Evolutionary conservation across 2,888 invertebrate genomes (phyloP).

Genomic region (Anoncus sp.): DNA sequence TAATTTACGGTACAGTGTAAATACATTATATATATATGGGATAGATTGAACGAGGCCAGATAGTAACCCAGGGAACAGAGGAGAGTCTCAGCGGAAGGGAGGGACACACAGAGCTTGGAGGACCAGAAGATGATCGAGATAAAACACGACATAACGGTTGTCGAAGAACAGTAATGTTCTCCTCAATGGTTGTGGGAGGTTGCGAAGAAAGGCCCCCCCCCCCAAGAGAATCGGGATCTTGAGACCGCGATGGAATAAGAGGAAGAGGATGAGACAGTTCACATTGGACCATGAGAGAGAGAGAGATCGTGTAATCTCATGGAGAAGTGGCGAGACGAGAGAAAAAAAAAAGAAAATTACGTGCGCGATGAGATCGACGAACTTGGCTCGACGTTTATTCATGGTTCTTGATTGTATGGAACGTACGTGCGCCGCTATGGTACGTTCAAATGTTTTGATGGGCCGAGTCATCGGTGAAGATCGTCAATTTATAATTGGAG

Average conservation of each 20-base stretch:
- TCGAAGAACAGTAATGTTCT: slow-evolving; percentile 71
- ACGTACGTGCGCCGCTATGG: no score
- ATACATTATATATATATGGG: slow-evolving; percentile 28
- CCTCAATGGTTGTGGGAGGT: slow-evolving; percentile 69
- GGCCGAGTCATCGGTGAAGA: slow-evolving; percentile 27
- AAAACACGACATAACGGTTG: slow-evolving; percentile 71
- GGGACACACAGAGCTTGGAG: slow-evolving; percentile 43
- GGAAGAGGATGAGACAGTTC: slow-evolving; percentile 26
- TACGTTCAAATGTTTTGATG: slow-evolving; percentile 17
- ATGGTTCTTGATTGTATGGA: slow-evolving; percentile 14
- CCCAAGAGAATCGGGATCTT: slow-evolving; percentile 46
- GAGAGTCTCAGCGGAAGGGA: slow-evolving; percentile 39
- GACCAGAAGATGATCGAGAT: slow-evolving; percentile 70
- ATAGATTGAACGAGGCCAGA: slow-evolving; percentile 58
- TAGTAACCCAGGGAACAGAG: slow-evolving; percentile 57
- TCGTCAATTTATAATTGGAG: slow-evolving; percentile 25
- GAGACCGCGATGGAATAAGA: slow-evolving; percentile 22
- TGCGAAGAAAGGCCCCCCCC: slow-evolving; percentile 65
- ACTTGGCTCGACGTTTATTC: slow-evolving; percentile 39
- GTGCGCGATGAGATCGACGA: slow-evolving; percentile 31
- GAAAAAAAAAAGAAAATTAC: slow-evolving; percentile 43
- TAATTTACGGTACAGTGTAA: slow-evolving; percentile 3
- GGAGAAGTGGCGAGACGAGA: slow-evolving; percentile 4
- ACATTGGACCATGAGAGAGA: no score
- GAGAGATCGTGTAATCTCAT: slow-evolving; percentile 47